Evolutionary conservation across 2,888 invertebrate genomes (phyloP), one percentile per base, ranked within the genome.

Genomic region (Chirona hameri): DNA sequence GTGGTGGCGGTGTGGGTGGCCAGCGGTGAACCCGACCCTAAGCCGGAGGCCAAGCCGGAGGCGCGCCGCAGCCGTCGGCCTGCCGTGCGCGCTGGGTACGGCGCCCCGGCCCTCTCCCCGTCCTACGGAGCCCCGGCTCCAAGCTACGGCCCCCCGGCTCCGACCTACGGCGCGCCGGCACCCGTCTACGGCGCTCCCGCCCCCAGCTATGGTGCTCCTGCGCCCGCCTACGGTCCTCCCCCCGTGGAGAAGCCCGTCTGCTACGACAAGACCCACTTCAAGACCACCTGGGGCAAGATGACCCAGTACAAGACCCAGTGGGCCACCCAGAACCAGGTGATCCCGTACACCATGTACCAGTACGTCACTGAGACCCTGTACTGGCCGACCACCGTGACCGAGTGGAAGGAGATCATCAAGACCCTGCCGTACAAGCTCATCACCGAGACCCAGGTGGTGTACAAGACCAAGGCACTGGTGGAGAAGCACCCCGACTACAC

Each of bases 341-440:
- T 52, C 3, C 80, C 80, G 18, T 80, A 80, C 80, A 80, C 80
- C 52, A 80, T 80, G 52, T 80, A 80, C 80, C 52, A 80, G 80
- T 52, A 80, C 80, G 52, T 80, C 27, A n/a, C 80, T 2, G 29
- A 80, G 29, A 52, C 80, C 3, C 15, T 18, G 4, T 80, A 80
- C 80, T 80, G 80, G 80, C n/a, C 80, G n/a, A 80, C 80, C 80
- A 80, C 80, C 27, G 80, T 80, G 15, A 80, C 80, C 52, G 80
- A 80, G n/a, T 80, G 80, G 80, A 80, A 80, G 80, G 80, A 80
- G 52, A 80, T 80, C 52, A n/a, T 80, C 27, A 52, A 80, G 29
- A 80, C 80, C 10, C 80, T 80, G 52, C 80, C 80, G 52, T 80
- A 80, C 80, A 80, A 80, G 80, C 52, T 80, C 15, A 14, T 80